A percentile compares a stretch with the other conserved stretches of the same genome.
Conservation (phyloP, 2,888 invertebrate genomes). For the Notodonta dromedarius region DNA sequence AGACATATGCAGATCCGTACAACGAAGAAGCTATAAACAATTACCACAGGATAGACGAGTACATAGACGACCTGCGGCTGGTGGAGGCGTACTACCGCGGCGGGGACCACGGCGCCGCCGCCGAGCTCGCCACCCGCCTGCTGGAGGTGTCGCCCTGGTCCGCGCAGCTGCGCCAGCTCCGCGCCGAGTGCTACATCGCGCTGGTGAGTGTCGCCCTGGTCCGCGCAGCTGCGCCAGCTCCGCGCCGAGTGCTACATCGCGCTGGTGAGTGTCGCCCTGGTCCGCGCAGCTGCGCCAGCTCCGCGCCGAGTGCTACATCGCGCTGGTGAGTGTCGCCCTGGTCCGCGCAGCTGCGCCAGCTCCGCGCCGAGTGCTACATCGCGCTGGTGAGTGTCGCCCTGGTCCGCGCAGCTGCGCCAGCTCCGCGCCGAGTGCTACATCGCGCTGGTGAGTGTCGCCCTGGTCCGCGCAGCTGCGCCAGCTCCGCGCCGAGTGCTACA, state of each 20-base stretch:
- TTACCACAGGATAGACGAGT: slow-evolving; percentile 86
- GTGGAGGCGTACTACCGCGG: slow-evolving; percentile 81
- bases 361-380: slow-evolving; percentile 94
- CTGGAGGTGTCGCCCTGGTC: slow-evolving; percentile 97
- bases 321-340: slow-evolving; percentile 95
- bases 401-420: slow-evolving; percentile 93
- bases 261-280: slow-evolving; percentile 96
- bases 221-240: slow-evolving; percentile 91
- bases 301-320: slow-evolving; percentile 93
- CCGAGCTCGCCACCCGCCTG: slow-evolving; percentile 84
- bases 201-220: slow-evolving; percentile 89
- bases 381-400: slow-evolving; percentile 94
- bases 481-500: slow-evolving; percentile 93
- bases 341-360: slow-evolving; percentile 92
- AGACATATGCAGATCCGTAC: slow-evolving; percentile 86
- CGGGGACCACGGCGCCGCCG: slow-evolving; percentile 82
- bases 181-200: slow-evolving; percentile 93
- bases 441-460: slow-evolving; percentile 92
- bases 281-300: slow-evolving; percentile 92
- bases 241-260: slow-evolving; percentile 94
- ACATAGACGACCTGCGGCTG: slow-evolving; percentile 86
- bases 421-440: slow-evolving; percentile 94
- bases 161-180: slow-evolving; percentile 90
- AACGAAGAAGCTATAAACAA: slow-evolving; percentile 91
- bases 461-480: slow-evolving; percentile 95